Percentiles rank a stretch among this genome's conserved stretches.
Evolutionary conservation across 2,113 vertebrate species (phyloP).

Genomic region (Protomyctophum bolini): DNA sequence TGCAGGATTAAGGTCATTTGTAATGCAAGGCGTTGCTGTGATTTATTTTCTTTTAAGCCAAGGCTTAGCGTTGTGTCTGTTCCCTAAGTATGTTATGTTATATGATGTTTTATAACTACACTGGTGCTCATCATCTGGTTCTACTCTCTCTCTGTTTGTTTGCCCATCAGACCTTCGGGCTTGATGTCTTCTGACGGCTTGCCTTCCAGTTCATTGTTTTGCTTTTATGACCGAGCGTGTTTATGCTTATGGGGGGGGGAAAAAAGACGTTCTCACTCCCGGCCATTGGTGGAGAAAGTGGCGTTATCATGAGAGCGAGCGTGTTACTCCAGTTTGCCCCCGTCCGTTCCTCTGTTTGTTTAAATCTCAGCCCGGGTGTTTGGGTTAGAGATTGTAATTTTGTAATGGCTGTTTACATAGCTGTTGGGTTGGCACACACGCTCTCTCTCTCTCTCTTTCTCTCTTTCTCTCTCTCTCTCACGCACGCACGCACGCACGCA

Average conservation of each 20-base stretch:
- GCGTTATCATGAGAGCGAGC: slow-evolving; percentile 27
- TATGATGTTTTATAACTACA: too few species aligned
- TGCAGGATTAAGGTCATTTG: too few species aligned
- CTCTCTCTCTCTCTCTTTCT: too few species aligned
- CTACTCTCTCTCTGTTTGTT: slow-evolving; percentile 17
- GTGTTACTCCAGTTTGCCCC: slow-evolving; percentile 38
- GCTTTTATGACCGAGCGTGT: slow-evolving; percentile 49
- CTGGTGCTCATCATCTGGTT: too few species aligned
- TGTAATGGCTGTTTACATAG: slow-evolving; percentile 71
- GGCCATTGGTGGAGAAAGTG: not conserved
- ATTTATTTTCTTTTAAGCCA: too few species aligned
- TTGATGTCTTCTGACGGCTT: slow-evolving; percentile 17
- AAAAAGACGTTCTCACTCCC: slow-evolving; percentile 6
- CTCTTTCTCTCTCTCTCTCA: too few species aligned
- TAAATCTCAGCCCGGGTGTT: slow-evolving; percentile 62
- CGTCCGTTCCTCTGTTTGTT: slow-evolving; percentile 55
- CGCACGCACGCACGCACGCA: too few species aligned
- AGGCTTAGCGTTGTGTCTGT: too few species aligned
- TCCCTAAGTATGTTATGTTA: too few species aligned
- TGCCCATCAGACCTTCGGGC: slow-evolving; percentile 27
- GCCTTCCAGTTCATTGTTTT: slow-evolving; percentile 40
- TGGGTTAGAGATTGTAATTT: slow-evolving; percentile 71
- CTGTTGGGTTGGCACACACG: slow-evolving; percentile 32
- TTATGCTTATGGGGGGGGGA: slow-evolving; percentile 26
- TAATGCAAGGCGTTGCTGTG: too few species aligned